Evolutionary conservation across 92 coral and sea anemone species (phyloP).

Genomic region (Pocillopora grandis): DNA sequence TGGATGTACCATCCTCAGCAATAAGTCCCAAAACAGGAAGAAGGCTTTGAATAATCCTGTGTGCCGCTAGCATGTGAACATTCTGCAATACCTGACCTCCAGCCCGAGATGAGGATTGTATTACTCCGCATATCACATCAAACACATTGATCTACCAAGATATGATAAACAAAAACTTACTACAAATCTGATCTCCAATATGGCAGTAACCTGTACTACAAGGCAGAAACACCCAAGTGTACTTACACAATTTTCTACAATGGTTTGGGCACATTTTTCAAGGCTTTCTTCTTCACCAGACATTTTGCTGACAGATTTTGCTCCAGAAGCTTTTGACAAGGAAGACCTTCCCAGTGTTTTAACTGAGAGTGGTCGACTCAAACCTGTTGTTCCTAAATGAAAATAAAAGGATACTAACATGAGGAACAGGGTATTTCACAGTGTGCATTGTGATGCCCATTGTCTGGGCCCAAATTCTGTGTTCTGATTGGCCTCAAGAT

Average conservation of each 20-base stretch:
- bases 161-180: background rate
- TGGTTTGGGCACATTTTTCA: conserved; percentile 73
- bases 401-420: background rate
- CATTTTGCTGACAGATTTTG: conserved; percentile 61
- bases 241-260: conserved; percentile 93
- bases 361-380: conserved; percentile 62
- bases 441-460: background rate
- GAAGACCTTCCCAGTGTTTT: conserved; percentile 60
- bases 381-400: conserved; percentile 52
- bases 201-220: background rate
- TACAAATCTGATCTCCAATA: background rate
- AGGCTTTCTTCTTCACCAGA: conserved; percentile 69
- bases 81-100: conserved; percentile 96
- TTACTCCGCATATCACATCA: conserved; percentile 80
- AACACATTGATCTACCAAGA: conserved; percentile 77
- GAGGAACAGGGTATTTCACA: too few species aligned
- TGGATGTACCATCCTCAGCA: conserved; percentile 43
- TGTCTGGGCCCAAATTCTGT: too few species aligned
- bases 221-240: background rate
- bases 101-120: conserved; percentile 89
- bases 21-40: conserved; percentile 64
- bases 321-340: conserved; percentile 44
- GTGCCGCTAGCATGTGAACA: conserved; percentile 80
- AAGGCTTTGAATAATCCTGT: conserved; percentile 73
- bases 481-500: too few species aligned